Evolutionary conservation across 2,113 vertebrate genomes (phyloP), one percentile per base, ranked within the genome.

Genomic region (Brachypodius melanocephalos): DNA sequence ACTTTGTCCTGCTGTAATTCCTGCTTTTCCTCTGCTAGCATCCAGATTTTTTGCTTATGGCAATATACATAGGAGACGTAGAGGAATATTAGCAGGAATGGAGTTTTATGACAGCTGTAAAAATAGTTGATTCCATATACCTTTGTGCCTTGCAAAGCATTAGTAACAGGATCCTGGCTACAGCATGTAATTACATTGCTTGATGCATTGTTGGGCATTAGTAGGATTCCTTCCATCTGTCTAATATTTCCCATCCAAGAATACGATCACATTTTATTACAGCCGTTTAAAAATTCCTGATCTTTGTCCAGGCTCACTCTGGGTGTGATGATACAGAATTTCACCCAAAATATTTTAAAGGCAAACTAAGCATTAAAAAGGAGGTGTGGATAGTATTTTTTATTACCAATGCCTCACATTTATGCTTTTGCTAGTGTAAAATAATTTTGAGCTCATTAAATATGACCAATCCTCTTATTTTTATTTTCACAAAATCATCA

Each of bases 161-260:
- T 82, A 83, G 95, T 85, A 95, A 95, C 66, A 85, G 81, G 75
- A 94, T 89, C 87, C 81, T 92, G 62, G 80, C 93, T 91, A 52
- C 75, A 80, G 89, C 48, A 40, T 55, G 75, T 88, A 96, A 94
- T 96, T 95, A 65, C 81, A 51, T 42, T 93, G 74, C 82, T 96
- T 69, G 63, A 58, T 96, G 88, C 85, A 66, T 91, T 95, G 91
- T 66, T 91, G 85, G 88, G 81, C 87, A 93, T 95, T 95, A 94
- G 90, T 78, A 91, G 78, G 89, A 92, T 97, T 93, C 78, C 81
- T 95, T 96, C 96, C 95, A 95, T 95, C 87, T 96, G 94, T 89
- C 81, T 85, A 76, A 73, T 74, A 58, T 91, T 91, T 95, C 85
- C 87, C 72, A 62, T 95, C 93, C 93, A 95, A 73, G 66, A 94